Conservation (phyloP, 2,113 vertebrate species). For the Nothobranchius furzeri region DNA sequence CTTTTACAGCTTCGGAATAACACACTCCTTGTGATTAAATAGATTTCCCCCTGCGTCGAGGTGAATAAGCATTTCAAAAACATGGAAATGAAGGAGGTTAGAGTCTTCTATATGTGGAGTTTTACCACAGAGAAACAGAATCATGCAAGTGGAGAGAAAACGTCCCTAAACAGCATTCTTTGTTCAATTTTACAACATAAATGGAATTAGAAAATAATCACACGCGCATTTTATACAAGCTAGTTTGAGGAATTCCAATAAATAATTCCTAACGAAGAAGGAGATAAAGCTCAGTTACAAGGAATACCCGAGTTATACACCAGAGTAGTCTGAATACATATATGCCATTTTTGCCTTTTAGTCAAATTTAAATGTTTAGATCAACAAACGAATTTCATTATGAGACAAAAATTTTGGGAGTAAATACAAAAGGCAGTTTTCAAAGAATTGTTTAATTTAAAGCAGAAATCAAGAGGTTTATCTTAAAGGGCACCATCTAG, state of each 20-base stretch:
- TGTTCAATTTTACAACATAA: too few species aligned
- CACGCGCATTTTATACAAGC: background rate
- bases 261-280: background rate
- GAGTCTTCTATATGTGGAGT: constrained; percentile 1
- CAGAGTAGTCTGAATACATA: too few species aligned
- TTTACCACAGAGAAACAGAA: constrained; percentile 11
- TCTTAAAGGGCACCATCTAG: too few species aligned
- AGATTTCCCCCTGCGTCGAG: constrained; percentile 14
- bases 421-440: too few species aligned
- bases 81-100: constrained; percentile 38
- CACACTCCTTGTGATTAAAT: constrained; percentile 29
- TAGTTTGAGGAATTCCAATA: background rate
- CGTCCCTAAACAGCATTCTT: background rate
- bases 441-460: too few species aligned
- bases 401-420: too few species aligned
- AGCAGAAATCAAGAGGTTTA: too few species aligned
- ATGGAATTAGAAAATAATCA: constrained; percentile 4
- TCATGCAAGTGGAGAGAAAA: constrained; percentile 25
- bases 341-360: too few species aligned
- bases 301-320: too few species aligned
- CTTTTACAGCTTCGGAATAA: constrained; percentile 14
- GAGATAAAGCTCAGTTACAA: constrained; percentile 1
- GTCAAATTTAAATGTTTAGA: too few species aligned
- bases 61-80: constrained; percentile 44
- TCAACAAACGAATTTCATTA: too few species aligned